Percentiles rank a stretch among this genome's conserved stretches.
Evolutionary conservation across 2,113 vertebrate species (phyloP).

Genomic region (Phrynosoma blainvillii): DNA sequence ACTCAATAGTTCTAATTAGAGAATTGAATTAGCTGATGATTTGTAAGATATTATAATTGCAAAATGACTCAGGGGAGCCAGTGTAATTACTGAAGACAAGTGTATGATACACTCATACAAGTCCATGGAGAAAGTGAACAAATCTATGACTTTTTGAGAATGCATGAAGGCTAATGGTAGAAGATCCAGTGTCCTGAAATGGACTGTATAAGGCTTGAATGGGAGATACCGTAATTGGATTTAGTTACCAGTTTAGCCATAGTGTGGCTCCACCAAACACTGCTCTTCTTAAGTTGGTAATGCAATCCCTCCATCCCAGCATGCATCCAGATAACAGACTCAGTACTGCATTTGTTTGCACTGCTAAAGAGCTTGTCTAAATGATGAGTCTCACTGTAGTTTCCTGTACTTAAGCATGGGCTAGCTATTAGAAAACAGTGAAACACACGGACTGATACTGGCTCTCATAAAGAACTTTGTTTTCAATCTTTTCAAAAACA

Average conservation of each 20-base stretch:
- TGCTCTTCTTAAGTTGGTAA: not conserved
- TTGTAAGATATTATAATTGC: not conserved
- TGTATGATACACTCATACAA: not conserved
- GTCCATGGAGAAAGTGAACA: not conserved
- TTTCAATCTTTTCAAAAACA: not conserved
- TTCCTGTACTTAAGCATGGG: not conserved
- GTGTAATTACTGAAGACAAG: not conserved
- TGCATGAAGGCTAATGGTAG: not conserved
- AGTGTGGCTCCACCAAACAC: not conserved
- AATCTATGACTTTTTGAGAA: not conserved
- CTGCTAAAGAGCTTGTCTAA: not conserved
- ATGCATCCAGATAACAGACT: too few species aligned
- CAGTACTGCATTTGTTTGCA: not conserved
- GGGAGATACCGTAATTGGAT: not conserved
- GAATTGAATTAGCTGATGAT: not conserved
- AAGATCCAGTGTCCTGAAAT: not conserved
- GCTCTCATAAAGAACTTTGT: not conserved
- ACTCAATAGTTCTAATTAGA: not conserved
- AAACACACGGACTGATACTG: not conserved
- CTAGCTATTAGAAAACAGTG: not conserved
- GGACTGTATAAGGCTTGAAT: not conserved
- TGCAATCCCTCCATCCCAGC: not conserved
- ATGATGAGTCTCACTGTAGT: not conserved
- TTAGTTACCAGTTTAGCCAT: not conserved
- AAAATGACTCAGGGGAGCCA: not conserved